Conservation (phyloP, 2,888 invertebrate genomes). For the Tribolium freemani region DNA sequence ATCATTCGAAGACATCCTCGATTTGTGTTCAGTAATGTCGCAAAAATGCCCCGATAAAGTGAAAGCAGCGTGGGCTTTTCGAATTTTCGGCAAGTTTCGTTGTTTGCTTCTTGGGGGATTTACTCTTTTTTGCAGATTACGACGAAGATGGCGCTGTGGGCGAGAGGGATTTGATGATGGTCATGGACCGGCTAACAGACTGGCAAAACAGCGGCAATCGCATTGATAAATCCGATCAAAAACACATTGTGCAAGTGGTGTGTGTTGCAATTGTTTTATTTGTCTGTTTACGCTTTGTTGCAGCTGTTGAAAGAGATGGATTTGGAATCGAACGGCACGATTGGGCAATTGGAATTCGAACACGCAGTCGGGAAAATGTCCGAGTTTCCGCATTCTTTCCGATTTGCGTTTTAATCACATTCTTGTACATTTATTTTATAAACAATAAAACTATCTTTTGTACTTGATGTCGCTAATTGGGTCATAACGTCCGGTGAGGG, state of each 20-base stretch:
- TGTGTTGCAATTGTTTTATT: slow-evolving; percentile 54
- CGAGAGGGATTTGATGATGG: slow-evolving; percentile 70
- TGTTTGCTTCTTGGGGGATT: neutral
- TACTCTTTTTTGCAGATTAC: slow-evolving; percentile 68
- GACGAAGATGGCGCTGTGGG: slow-evolving; percentile 76
- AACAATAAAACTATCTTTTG: slow-evolving; percentile 59
- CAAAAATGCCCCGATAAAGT: slow-evolving; percentile 79
- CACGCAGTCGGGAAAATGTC: slow-evolving; percentile 75
- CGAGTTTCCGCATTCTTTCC: slow-evolving; percentile 74
- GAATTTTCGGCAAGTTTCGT: slow-evolving; percentile 76
- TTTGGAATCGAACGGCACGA: slow-evolving; percentile 72
- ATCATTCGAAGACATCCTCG: slow-evolving; percentile 84
- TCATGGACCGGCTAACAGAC: slow-evolving; percentile 71
- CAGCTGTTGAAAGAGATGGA: slow-evolving; percentile 77
- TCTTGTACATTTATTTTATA: slow-evolving; percentile 38
- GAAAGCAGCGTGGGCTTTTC: slow-evolving; percentile 84
- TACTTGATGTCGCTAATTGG: slow-evolving; percentile 72
- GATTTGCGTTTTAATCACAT: slow-evolving; percentile 69
- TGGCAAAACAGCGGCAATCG: slow-evolving; percentile 57
- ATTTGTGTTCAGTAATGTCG: slow-evolving; percentile 83
- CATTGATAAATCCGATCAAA: slow-evolving; percentile 68
- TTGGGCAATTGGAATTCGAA: slow-evolving; percentile 74
- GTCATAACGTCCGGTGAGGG: slow-evolving; percentile 72
- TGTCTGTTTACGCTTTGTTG: slow-evolving; percentile 49
- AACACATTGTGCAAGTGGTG: slow-evolving; percentile 72